Base-by-base conservation (phyloP, 2,888 invertebrate species). In the Lithophane leautieri region DNA sequence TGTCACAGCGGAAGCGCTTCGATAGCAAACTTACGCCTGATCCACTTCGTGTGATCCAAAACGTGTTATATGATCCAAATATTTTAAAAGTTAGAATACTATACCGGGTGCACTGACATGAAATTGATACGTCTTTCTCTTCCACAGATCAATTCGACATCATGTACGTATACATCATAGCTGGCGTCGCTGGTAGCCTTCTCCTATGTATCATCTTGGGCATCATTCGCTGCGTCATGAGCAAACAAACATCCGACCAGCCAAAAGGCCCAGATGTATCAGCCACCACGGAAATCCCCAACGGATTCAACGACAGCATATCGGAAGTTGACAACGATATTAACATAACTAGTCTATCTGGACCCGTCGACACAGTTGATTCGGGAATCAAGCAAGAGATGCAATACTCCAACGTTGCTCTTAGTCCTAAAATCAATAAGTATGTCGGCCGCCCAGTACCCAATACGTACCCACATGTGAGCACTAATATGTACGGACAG, bases 271-370 rank as follows among this genome's bases (percentile, higher is more conserved):
- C 97, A 40, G 97, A 97, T 70, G 97, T 97, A 79, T 97, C 98
- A 69, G 97, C 98, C 81, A 98, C 98, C 80, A 98, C 98, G 63
- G 97, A 98, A 86, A 96, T 98, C 76, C 98, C 98, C 22, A 98
- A 98, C 92, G 98, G 98, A 76, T 98, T 98, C 94, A 98, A 97
- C 87, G 98, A 98, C 95, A 98, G 98, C 93, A 98, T 98, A 94
- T 98, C 98, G 88, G 98, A 98, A 95, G 97, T 98, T 61, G 98
- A 98, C 93, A 98, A 98, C 65, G 98, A 98, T 89, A 98, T 98
- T 77, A 98, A 98, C 91, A 97, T 98, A 84, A 97, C 97, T 68
- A 97, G 97, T 52, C 91, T 96, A 50, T 97, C 98, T 6, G 97
- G 97, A 34, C 97, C 98, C 12, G 97, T 97, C 11, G 97, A 97